phyloP scores from a whole-genome alignment of 2,888 invertebrate genomes.

The Graphium colonna region DNA sequence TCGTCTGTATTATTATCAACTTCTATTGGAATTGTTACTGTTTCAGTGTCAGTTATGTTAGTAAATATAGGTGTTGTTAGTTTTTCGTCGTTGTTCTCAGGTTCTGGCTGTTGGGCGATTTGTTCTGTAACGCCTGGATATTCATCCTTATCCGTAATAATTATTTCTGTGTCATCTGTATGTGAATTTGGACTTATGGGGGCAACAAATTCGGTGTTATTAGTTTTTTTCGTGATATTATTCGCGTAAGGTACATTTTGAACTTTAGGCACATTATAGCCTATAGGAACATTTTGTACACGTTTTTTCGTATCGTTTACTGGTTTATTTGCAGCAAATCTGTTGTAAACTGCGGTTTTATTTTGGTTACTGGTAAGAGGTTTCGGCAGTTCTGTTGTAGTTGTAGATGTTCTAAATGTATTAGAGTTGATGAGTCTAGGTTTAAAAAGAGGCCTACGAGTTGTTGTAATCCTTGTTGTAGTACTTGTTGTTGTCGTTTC shows the following conservation, averaged over 20 bases:
- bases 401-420: constrained; percentile 65
- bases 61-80: constrained; percentile 46
- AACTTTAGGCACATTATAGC: constrained; percentile 47
- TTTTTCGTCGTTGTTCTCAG: constrained; percentile 31
- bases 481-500: constrained; percentile 26
- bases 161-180: constrained; percentile 23
- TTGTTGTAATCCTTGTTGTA: constrained; percentile 36
- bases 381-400: constrained; percentile 44
- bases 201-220: constrained; percentile 31
- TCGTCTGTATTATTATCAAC: constrained; percentile 59
- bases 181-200: constrained; percentile 6
- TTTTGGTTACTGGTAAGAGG: constrained; percentile 47
- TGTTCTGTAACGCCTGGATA: constrained; percentile 56
- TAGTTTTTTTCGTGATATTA: constrained; percentile 31
- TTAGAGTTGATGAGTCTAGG: constrained; percentile 63
- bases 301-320: constrained; percentile 56
- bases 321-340: constrained; percentile 52
- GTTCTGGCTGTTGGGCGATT: constrained; percentile 40
- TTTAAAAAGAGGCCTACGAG: constrained; percentile 56
- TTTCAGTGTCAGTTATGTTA: constrained; percentile 47
- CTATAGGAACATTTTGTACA: constrained; percentile 66
- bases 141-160: constrained; percentile 51
- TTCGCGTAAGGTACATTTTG: constrained; percentile 22
- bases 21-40: constrained; percentile 53
- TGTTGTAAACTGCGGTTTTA: constrained; percentile 51